Base-by-base conservation (phyloP, 2,113 vertebrate species). In the Upupa epops region DNA sequence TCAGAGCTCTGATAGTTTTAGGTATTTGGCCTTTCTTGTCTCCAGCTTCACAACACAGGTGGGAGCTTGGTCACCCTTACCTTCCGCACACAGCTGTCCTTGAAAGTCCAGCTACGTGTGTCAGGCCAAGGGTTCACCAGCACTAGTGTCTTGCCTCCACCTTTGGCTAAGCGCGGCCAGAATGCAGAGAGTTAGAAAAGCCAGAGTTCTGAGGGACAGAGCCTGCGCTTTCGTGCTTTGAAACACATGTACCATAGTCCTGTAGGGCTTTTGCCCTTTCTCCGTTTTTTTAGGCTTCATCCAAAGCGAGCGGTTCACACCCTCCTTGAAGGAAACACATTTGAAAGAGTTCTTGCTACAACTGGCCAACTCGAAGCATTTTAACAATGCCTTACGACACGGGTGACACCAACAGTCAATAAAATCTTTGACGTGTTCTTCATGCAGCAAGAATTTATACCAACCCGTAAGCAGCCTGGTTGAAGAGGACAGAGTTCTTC, bases 131-230 rank as follows among this genome's bases (percentile, higher is more conserved):
- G 4, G 1, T 9, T 54, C 37, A 6, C 40, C 71, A n/a, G 31
- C 0, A 0, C 55, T 54, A 29, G 18, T 32, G 3, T 65, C 77
- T 37, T 32, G 22, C n/a, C 18, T 86, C 34, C 70, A 68, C 0
- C 52, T 49, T 2, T 11, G 42, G 29, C 51, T n/a, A n/a, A 46
- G 31, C 54, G 19, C 29, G 56, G 75, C 65, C 37, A 76, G 90
- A 94, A 72, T 49, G 61, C 73, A 59, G 81, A 69, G 90, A 87
- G 80, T 86, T 91, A 86, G n/a, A 68, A 73, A 90, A 66, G 32
- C 66, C 51, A 26, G 70, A 66, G 4, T 64, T 90, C 80, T 54
- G 16, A 71, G 83, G 61, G 83, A 68, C 77, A 36, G 4, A 51
- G 61, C 55, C 69, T 88, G 69, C 52, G 17, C 36, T 85, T 54